Evolutionary conservation across 2,888 invertebrate genomes (phyloP).

Genomic region (Agrilus biguttatus): DNA sequence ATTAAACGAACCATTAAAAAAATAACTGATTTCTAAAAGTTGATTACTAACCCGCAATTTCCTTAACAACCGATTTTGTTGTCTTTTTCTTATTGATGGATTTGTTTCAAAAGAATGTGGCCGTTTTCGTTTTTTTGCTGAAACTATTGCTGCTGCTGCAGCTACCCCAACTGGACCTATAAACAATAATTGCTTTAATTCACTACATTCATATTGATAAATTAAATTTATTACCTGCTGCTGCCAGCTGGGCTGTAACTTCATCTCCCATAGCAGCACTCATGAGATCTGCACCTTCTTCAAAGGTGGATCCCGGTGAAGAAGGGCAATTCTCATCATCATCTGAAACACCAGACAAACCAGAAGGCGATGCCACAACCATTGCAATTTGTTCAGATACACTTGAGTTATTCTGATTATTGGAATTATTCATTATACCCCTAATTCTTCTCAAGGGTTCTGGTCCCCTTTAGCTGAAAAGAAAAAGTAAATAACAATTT

Average conservation of each 20-base stretch:
- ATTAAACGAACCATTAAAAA: slow-evolving; percentile 8
- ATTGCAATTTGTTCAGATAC: slow-evolving; percentile 54
- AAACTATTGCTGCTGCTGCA: slow-evolving; percentile 91
- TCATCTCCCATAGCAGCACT: slow-evolving; percentile 80
- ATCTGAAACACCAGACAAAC: slow-evolving; percentile 40
- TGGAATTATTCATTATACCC: slow-evolving; percentile 31
- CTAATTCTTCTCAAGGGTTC: slow-evolving; percentile 8
- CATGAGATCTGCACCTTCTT: slow-evolving; percentile 72
- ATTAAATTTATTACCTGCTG: slow-evolving; percentile 58
- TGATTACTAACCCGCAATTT: slow-evolving; percentile 56
- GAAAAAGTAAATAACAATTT: not conserved
- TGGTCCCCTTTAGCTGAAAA: slow-evolving; percentile 17
- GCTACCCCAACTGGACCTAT: slow-evolving; percentile 89
- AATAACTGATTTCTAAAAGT: not conserved
- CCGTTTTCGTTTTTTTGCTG: slow-evolving; percentile 86
- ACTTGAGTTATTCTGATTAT: slow-evolving; percentile 23
- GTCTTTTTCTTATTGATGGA: slow-evolving; percentile 88
- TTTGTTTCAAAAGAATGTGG: slow-evolving; percentile 95
- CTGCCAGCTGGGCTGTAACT: slow-evolving; percentile 89
- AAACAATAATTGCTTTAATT: slow-evolving; percentile 5
- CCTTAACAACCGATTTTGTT: slow-evolving; percentile 82
- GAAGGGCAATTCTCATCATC: slow-evolving; percentile 78
- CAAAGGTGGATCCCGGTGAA: slow-evolving; percentile 62
- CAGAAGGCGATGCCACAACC: slow-evolving; percentile 35
- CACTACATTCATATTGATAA: slow-evolving; percentile 1